Percentiles rank a stretch among this genome's conserved stretches.
Evolutionary conservation across 2,113 vertebrate genomes (phyloP).

Genomic region (Myanophis thanlyinensis): DNA sequence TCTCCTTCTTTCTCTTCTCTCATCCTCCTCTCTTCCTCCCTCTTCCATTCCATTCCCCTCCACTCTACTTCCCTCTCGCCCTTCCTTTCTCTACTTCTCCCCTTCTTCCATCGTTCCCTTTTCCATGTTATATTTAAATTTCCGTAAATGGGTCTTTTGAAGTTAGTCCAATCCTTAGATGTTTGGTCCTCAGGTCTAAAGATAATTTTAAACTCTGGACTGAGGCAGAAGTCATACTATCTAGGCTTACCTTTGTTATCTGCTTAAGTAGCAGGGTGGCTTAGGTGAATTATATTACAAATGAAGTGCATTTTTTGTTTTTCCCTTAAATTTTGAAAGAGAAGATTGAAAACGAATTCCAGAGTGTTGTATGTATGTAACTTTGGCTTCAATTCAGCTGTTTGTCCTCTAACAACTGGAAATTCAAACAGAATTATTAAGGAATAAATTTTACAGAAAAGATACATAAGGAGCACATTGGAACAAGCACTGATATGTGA

Average conservation of each 20-base stretch:
- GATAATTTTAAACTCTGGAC: neutral
- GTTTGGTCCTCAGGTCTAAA: neutral
- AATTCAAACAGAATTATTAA: neutral
- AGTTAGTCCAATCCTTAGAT: neutral
- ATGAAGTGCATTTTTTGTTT: neutral
- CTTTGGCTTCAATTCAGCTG: neutral
- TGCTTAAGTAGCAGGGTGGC: neutral
- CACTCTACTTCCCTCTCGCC: too few species aligned
- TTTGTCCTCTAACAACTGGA: neutral
- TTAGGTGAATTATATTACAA: neutral
- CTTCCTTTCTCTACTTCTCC: too few species aligned
- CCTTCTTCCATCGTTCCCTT: too few species aligned
- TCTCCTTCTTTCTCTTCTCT: too few species aligned
- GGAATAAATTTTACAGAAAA: neutral
- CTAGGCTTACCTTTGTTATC: neutral
- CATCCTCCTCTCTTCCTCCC: too few species aligned
- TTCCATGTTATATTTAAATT: too few species aligned
- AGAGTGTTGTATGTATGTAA: neutral
- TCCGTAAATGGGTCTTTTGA: neutral
- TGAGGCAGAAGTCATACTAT: neutral
- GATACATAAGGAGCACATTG: neutral
- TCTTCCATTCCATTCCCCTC: too few species aligned
- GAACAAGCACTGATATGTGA: neutral
- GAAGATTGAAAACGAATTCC: neutral
- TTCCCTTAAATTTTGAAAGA: neutral